Conservation (phyloP, 1,140 invertebrate genomes). For the Lordiphosa stackelbergi region DNA sequence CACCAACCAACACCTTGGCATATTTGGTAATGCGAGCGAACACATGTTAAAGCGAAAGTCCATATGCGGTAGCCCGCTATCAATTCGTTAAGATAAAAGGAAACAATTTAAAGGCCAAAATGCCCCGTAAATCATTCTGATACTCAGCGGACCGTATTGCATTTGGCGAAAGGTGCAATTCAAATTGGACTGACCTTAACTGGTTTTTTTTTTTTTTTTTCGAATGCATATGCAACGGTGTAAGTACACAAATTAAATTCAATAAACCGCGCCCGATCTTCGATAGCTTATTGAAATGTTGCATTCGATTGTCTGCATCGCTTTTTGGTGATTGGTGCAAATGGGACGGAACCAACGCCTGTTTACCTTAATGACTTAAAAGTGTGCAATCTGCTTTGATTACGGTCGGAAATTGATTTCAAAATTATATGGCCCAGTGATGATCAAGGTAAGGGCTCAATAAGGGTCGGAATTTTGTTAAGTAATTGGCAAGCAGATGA, state of each 20-base stretch:
- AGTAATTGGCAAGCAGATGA: no score
- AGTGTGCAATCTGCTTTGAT: constrained; percentile 39
- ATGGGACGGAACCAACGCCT: constrained; percentile 34
- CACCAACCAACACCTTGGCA: constrained; percentile 21
- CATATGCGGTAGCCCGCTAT: constrained; percentile 20
- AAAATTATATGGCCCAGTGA: constrained; percentile 28
- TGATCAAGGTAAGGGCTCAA: constrained; percentile 9
- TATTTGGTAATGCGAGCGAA: constrained; percentile 17
- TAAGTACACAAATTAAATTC: constrained; percentile 42
- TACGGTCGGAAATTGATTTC: constrained; percentile 45
- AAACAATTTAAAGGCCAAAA: constrained; percentile 39
- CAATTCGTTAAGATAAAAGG: constrained; percentile 24
- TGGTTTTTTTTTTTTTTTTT: no score
- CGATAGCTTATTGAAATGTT: constrained; percentile 37
- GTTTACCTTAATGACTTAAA: constrained; percentile 41
- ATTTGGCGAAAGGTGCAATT: constrained; percentile 59
- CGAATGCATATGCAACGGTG: constrained; percentile 4
- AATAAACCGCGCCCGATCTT: constrained; percentile 39
- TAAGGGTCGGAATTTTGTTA: neutral
- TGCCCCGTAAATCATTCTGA: constrained; percentile 59
- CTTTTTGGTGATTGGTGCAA: constrained; percentile 66
- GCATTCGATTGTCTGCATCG: constrained; percentile 41
- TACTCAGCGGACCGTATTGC: constrained; percentile 8
- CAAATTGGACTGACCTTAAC: constrained; percentile 51
- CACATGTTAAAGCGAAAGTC: constrained; percentile 39